Evolutionary conservation across 2,888 invertebrate species (phyloP).

Genomic region (Xestia rhomboidea): DNA sequence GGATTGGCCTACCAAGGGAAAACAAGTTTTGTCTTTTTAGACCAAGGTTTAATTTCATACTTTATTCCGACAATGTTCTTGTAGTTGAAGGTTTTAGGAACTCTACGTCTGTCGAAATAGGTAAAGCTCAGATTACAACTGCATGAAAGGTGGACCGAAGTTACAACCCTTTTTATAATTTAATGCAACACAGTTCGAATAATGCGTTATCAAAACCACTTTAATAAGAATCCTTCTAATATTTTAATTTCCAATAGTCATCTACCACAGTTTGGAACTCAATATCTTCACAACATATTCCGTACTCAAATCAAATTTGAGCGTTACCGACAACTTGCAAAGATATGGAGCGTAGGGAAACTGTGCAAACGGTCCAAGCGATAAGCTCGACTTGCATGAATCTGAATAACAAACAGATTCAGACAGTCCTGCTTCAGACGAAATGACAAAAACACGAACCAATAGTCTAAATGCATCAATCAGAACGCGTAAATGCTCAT

Average conservation of each 20-base stretch:
- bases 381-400: constrained; percentile 86
- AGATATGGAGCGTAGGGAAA: constrained; percentile 82
- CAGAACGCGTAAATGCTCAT: constrained; percentile 70
- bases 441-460: constrained; percentile 78
- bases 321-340: constrained; percentile 78
- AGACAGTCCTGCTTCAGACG: constrained; percentile 73
- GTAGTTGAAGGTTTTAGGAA: not conserved
- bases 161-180: too few relatives aligned
- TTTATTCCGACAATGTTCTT: not conserved
- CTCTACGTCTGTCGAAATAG: not conserved
- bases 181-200: not conserved
- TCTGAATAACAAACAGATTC: constrained; percentile 81
- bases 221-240: not conserved
- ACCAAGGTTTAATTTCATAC: not conserved
- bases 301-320: constrained; percentile 73
- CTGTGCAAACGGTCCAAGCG: constrained; percentile 84
- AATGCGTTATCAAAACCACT: too few relatives aligned
- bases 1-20: not conserved
- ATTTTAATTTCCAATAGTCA: not conserved
- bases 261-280: constrained; percentile 4
- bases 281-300: constrained; percentile 52
- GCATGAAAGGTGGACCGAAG: not conserved
- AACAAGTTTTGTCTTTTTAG: not conserved
- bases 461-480: constrained; percentile 71
- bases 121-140: not conserved